A percentile compares a stretch with the other conserved stretches of the same genome.
Conservation (phyloP, 2,888 invertebrate species). For the Sthenelais limicola region DNA sequence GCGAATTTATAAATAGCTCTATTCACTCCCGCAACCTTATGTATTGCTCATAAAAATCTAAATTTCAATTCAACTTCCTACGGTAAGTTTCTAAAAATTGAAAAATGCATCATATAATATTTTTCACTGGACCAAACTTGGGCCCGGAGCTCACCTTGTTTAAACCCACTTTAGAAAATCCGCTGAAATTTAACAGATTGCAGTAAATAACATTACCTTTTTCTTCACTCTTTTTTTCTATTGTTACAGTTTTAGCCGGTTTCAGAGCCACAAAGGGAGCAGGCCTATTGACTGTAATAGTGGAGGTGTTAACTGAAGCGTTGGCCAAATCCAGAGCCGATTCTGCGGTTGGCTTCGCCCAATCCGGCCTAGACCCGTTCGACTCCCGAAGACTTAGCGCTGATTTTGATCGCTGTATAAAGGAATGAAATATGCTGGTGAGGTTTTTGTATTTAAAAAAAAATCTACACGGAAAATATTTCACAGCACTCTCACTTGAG, state of each 20-base stretch:
- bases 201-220: background rate
- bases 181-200: background rate
- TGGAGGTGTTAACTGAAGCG: background rate
- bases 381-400: constrained; percentile 1
- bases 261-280: background rate
- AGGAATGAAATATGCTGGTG: background rate
- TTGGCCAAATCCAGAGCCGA: background rate
- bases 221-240: background rate
- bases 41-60: no score
- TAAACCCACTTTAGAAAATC: background rate
- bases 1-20: no score
- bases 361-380: constrained; percentile 33
- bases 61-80: no score
- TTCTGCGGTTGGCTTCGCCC: constrained; percentile 30
- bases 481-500: no score
- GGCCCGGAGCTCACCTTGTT: no score
- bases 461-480: background rate
- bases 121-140: no score
- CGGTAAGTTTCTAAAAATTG: no score
- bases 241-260: background rate
- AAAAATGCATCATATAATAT: no score
- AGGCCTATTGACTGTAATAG: constrained; percentile 8
- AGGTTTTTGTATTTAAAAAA: background rate
- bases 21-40: no score
- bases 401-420: constrained; percentile 38